Conservation (phyloP, 2,888 invertebrate genomes). For the Drosophila imparisetae region DNA sequence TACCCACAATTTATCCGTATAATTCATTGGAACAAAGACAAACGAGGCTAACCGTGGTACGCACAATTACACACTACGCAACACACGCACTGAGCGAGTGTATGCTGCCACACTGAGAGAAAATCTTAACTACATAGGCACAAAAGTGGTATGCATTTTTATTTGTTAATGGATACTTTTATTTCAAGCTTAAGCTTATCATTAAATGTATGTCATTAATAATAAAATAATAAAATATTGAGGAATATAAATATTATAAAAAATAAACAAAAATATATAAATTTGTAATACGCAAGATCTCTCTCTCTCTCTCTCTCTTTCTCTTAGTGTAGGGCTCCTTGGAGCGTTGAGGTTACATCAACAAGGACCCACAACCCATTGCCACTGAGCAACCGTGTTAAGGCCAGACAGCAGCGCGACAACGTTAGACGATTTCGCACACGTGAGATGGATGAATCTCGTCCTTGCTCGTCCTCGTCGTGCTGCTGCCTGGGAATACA, state of each 20-base stretch:
- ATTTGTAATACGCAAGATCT: neutral
- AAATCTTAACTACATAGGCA: neutral
- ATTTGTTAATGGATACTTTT: neutral
- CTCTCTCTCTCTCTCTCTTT: neutral
- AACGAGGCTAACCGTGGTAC: slow-evolving; percentile 65
- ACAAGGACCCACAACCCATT: slow-evolving; percentile 4
- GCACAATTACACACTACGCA: slow-evolving; percentile 67
- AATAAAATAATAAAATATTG: too few species aligned
- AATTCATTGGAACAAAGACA: slow-evolving; percentile 73
- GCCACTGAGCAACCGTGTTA: slow-evolving; percentile 8
- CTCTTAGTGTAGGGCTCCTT: slow-evolving; percentile 3
- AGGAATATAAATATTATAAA: too few species aligned
- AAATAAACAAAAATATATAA: too few species aligned
- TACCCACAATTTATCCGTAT: slow-evolving; percentile 74
- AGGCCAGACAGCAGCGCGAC: slow-evolving; percentile 53
- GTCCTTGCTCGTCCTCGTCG: slow-evolving; percentile 22
- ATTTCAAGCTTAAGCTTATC: too few species aligned
- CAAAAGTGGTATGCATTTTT: neutral
- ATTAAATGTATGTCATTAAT: too few species aligned
- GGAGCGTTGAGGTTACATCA: neutral
- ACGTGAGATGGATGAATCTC: slow-evolving; percentile 53
- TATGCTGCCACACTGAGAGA: neutral
- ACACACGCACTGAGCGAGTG: slow-evolving; percentile 19
- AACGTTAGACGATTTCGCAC: slow-evolving; percentile 47
- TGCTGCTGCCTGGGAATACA: slow-evolving; percentile 44